Evolutionary conservation across 2,797 vertebrate genomes (phyloP), one percentile per base, ranked within the genome.

Genomic region (Paratrypauchen microcephalus): DNA sequence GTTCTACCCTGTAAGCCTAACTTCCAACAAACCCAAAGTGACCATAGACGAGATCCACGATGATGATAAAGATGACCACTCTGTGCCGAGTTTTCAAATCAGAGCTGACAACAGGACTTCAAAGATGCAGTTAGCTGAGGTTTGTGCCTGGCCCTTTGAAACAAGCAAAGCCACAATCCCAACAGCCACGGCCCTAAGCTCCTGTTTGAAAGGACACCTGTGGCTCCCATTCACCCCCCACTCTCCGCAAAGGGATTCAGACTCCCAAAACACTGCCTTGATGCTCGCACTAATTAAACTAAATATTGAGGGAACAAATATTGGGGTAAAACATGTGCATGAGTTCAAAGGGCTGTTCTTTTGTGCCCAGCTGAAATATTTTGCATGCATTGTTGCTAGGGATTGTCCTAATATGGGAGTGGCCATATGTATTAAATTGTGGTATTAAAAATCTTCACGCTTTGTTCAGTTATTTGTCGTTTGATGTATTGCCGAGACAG

Each of bases 401-500:
- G 81, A 82, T 84, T 86, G 83, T 67, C 78, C 66, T 74, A 52
- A 60, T 79, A 73, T 80, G 72, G 70, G 75, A 81, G 74, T 73
- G 65, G 71, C 67, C 67, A 75, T 70, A 86, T 78, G 68, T 82
- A 81, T 85, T 81, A 76, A 68, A 52, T 12, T 77, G 65, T 83
- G 81, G 81, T 86, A 86, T 87, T 85, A 88, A 71, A 56, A 87
- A 68, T 73, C 83, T 26, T 64, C 62, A 64, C 16, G 75, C 83
- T 72, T 83, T 72, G 76, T 80, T 84, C 75, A 76, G 70, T 74
- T 69, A 74, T 80, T 88, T 79, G 8, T 68, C 83, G 85, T 91
- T 93, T 92, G 90, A 89, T 88, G 87, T 87, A 87, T 92, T 90
- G 91, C 84, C 64, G 73, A 15, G 72, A 47, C 86, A 45, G 75